A percentile compares a stretch with the other conserved stretches of the same genome.
phyloP scores from a whole-genome alignment of 2,888 invertebrate genomes.

The Ennomos erosarius region DNA sequence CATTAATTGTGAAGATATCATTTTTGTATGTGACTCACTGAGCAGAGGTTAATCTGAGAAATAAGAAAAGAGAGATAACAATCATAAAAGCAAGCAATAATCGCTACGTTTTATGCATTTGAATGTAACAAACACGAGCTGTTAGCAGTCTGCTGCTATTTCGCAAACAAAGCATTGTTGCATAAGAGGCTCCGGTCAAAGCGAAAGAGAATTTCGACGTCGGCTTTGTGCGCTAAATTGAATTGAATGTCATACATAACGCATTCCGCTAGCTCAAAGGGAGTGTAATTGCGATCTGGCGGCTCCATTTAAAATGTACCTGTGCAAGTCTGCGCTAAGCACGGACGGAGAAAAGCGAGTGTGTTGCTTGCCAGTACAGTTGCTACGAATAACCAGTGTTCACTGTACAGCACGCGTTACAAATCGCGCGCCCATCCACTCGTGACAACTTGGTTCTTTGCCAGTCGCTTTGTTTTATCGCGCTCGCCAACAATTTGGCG shows the following conservation, averaged over 20 bases:
- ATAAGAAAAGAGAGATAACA: no score
- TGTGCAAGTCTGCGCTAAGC: slow-evolving; percentile 75
- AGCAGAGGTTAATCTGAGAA: no score
- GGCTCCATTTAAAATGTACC: slow-evolving; percentile 81
- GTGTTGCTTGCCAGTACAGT: slow-evolving; percentile 1
- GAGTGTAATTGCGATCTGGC: slow-evolving; percentile 80
- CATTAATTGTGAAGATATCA: no score
- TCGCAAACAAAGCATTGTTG: slow-evolving; percentile 69
- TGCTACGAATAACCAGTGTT: slow-evolving; percentile 41
- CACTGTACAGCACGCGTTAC: slow-evolving; percentile 54
- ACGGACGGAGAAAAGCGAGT: slow-evolving; percentile 34
- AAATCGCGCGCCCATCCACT: slow-evolving; percentile 74
- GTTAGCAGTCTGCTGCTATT: slow-evolving; percentile 56
- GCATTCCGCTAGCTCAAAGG: slow-evolving; percentile 80
- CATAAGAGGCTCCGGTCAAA: slow-evolving; percentile 72
- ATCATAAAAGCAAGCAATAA: slow-evolving; percentile 3
- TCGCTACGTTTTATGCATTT: slow-evolving; percentile 10
- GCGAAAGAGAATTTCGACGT: slow-evolving; percentile 77
- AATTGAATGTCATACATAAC: slow-evolving; percentile 81
- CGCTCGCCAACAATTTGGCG: slow-evolving; percentile 79
- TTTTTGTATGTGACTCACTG: no score
- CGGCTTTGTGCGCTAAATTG: slow-evolving; percentile 79
- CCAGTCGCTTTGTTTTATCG: slow-evolving; percentile 81
- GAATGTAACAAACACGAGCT: slow-evolving; percentile 8
- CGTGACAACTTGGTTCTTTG: slow-evolving; percentile 79